Evolutionary conservation across 1,140 invertebrate species (phyloP).

Genomic region (Caenorhabditis inopinata): DNA sequence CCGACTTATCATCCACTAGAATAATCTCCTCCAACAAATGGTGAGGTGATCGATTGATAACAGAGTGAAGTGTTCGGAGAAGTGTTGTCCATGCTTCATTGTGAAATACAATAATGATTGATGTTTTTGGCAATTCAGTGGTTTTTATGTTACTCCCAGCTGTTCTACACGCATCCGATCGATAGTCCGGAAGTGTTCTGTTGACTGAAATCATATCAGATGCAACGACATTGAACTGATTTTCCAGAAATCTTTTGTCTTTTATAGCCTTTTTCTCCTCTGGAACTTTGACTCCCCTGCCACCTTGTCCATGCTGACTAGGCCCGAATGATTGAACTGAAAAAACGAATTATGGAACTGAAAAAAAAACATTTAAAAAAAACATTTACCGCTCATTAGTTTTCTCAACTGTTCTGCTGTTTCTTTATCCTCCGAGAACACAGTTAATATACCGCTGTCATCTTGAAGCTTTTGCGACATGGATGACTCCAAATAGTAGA

Average conservation of each 20-base stretch:
- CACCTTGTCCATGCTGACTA: conserved; percentile 39
- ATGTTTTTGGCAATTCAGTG: conserved; percentile 73
- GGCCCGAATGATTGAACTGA: conserved; percentile 42
- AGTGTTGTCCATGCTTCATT: conserved; percentile 90
- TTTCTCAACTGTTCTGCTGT: conserved; percentile 22
- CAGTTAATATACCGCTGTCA: no score
- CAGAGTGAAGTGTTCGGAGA: conserved; percentile 80
- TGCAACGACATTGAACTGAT: conserved; percentile 54
- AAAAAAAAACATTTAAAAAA: no score
- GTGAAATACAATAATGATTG: conserved; percentile 85
- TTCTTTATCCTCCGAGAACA: not conserved
- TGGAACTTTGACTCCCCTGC: conserved; percentile 43
- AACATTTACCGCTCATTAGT: conserved; percentile 42
- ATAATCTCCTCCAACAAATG: conserved; percentile 82
- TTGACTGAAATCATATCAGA: conserved; percentile 52
- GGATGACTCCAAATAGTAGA: conserved; percentile 49
- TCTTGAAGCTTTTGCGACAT: not conserved
- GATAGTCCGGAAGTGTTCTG: conserved; percentile 48
- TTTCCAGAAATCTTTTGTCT: conserved; percentile 49
- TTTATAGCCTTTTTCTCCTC: conserved; percentile 19
- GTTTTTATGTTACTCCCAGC: not conserved
- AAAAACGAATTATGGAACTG: no score
- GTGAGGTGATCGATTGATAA: conserved; percentile 78
- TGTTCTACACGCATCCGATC: not conserved
- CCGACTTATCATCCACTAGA: conserved; percentile 88